phyloP scores from a whole-genome alignment of 2,797 vertebrate genomes.

The Nothura maculosa region DNA sequence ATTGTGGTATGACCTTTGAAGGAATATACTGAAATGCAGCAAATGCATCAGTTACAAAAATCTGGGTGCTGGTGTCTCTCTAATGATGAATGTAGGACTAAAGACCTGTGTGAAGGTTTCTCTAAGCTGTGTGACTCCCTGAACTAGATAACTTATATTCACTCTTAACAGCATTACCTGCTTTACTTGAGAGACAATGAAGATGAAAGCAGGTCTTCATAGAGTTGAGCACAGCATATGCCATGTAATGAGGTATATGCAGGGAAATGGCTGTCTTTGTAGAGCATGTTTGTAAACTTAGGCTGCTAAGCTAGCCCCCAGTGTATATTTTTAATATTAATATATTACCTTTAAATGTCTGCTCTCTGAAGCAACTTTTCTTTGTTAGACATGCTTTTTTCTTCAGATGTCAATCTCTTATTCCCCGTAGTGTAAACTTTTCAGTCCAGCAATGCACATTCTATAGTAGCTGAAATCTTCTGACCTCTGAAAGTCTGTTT shows the following conservation, averaged over 20 bases:
- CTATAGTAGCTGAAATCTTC: slow-evolving; percentile 29
- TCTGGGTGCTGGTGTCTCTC: neutral
- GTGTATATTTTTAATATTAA: slow-evolving; percentile 46
- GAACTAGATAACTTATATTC: neutral
- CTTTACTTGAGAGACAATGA: neutral
- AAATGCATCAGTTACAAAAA: slow-evolving; percentile 1
- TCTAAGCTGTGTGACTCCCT: neutral
- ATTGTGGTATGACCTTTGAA: neutral
- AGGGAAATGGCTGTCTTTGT: slow-evolving; percentile 6
- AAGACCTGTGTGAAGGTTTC: neutral
- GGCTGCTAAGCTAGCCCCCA: neutral
- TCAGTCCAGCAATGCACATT: neutral
- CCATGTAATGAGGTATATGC: fast-evolving
- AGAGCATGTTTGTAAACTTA: neutral
- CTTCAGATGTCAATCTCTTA: neutral
- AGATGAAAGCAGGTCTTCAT: neutral
- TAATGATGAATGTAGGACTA: neutral
- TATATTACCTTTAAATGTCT: slow-evolving; percentile 32
- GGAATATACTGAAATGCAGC: neutral
- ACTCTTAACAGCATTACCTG: neutral
- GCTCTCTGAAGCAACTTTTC: slow-evolving; percentile 17
- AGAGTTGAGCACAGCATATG: fast-evolving
- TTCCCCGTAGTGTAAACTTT: neutral
- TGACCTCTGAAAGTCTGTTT: neutral
- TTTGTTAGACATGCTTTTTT: neutral